These are phyloP conservation scores for Rhinolophus ferrumequinum DNA, from an alignment of 2,113 vertebrate genomes.

Conservation along the genomic window DNA sequence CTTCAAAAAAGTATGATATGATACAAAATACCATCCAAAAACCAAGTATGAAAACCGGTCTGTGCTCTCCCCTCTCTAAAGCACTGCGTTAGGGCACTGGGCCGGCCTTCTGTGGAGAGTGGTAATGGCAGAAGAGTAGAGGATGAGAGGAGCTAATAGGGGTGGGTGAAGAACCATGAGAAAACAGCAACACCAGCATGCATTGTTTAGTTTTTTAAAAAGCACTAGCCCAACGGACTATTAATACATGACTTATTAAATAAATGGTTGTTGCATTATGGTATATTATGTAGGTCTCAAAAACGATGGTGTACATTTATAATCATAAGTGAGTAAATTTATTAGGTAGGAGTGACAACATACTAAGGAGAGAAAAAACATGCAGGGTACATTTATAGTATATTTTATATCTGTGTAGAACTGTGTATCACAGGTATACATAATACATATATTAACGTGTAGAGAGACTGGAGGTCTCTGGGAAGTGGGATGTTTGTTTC, in stretches of 20 bases:
- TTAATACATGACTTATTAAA: not conserved
- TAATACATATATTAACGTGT: not conserved
- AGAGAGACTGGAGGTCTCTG: not conserved
- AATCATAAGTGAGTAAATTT: not conserved
- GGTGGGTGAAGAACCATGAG: not conserved
- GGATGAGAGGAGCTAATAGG: not conserved
- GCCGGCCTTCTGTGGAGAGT: not conserved
- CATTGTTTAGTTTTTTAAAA: not conserved
- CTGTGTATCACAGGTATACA: not conserved
- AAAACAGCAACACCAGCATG: not conserved
- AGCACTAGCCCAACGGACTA: not conserved
- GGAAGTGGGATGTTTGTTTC: not conserved
- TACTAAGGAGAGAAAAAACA: not conserved
- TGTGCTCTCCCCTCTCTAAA: constrained; percentile 1
- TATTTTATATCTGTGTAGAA: not conserved
- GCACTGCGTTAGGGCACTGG: not conserved
- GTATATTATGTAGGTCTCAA: not conserved
- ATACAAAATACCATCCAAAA: constrained; percentile 13
- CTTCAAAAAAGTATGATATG: not conserved
- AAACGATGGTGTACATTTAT: not conserved
- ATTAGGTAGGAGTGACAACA: not conserved
- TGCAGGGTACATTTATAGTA: not conserved
- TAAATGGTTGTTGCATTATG: not conserved
- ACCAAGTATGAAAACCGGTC: not conserved
- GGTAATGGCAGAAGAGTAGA: not conserved